These are phyloP conservation scores for Xylocopa sonorina DNA, from an alignment of 1,140 invertebrate species.

Conservation along the genomic window DNA sequence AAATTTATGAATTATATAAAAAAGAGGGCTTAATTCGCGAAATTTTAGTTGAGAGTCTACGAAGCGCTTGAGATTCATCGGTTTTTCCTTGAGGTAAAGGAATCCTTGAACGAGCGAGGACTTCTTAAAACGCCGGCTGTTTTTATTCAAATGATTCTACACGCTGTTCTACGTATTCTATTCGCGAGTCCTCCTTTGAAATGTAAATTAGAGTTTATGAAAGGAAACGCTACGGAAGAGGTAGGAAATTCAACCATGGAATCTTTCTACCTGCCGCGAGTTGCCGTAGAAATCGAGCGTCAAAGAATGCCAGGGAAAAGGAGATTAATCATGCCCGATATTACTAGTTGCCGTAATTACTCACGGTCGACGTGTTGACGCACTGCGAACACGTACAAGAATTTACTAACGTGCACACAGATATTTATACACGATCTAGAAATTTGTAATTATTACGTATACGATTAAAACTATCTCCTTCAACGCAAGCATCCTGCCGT, in stretches of 20 bases:
- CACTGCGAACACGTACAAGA: background rate
- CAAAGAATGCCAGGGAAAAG: background rate
- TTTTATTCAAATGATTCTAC: background rate
- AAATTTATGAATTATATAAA: too few relatives aligned
- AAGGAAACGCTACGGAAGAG: background rate
- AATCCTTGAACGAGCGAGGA: background rate
- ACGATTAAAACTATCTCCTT: too few relatives aligned
- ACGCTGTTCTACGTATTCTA: background rate
- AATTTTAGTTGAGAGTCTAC: too few relatives aligned
- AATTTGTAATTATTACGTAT: background rate
- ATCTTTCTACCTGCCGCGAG: background rate
- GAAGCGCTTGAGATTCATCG: background rate
- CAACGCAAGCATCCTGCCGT: too few relatives aligned
- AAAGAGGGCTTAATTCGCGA: too few relatives aligned
- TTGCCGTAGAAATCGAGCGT: background rate
- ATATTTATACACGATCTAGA: background rate
- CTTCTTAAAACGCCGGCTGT: background rate
- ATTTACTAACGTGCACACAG: background rate
- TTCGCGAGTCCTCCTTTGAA: background rate
- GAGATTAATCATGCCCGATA: background rate
- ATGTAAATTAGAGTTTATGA: constrained; percentile 6
- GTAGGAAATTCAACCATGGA: background rate
- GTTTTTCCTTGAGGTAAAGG: background rate
- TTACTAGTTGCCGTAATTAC: background rate
- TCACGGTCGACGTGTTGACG: background rate